phyloP scores from a whole-genome alignment of 2,113 vertebrate genomes.

The Glareola pratincola region DNA sequence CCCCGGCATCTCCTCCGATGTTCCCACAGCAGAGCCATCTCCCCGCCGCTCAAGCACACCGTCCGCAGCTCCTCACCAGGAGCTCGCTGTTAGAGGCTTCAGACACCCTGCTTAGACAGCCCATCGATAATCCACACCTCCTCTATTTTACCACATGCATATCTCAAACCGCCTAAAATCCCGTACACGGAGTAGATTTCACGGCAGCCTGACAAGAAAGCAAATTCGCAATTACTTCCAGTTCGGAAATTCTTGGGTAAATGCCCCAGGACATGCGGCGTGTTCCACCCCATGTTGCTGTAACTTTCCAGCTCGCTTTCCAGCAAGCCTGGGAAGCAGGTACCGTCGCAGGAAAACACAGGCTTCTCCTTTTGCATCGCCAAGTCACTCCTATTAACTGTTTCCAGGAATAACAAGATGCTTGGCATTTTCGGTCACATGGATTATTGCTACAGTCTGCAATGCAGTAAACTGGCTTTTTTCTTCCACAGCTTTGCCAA shows the following conservation, averaged over 20 bases:
- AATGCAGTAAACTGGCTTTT: not conserved
- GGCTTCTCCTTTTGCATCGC: not conserved
- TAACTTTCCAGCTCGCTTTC: not conserved
- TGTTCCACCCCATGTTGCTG: not conserved
- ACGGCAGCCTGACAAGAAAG: slow-evolving; percentile 14
- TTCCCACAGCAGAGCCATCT: not conserved
- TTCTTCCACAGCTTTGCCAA: slow-evolving; percentile 10
- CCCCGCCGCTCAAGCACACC: not conserved
- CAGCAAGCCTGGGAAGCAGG: slow-evolving; percentile 23
- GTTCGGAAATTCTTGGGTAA: slow-evolving; percentile 23
- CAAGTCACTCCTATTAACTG: slow-evolving; percentile 24
- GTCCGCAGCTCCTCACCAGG: not conserved
- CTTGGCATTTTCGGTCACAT: not conserved
- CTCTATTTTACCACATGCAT: not conserved
- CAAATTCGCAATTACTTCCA: slow-evolving; percentile 40
- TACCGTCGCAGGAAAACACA: not conserved
- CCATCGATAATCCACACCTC: slow-evolving; percentile 24
- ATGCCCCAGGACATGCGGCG: not conserved
- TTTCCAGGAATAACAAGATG: slow-evolving; percentile 35
- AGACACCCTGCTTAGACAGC: not conserved
- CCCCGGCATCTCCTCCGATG: not conserved
- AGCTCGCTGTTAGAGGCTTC: not conserved
- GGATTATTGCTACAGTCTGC: not conserved
- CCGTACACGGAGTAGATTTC: not conserved
- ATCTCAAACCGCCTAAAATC: not conserved